A percentile compares a stretch with the other conserved stretches of the same genome.
Conservation (phyloP, 2,888 invertebrate species). For the Adineta ricciae region DNA sequence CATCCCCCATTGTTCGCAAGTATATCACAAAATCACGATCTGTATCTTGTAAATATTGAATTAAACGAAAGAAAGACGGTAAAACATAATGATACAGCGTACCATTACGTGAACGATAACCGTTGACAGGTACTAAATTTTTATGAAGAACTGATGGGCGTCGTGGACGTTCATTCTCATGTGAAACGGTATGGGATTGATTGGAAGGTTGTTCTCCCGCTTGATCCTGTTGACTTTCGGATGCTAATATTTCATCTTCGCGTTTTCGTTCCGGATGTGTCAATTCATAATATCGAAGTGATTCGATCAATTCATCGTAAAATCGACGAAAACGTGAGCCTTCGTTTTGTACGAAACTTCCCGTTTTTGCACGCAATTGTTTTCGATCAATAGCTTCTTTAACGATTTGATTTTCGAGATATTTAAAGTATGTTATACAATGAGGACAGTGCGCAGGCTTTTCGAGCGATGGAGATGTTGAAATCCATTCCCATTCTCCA, state of each 20-base stretch:
- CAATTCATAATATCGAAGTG: slow-evolving; percentile 40
- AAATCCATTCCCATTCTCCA: slow-evolving; percentile 42
- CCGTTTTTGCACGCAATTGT: slow-evolving; percentile 41
- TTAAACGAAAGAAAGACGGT: slow-evolving; percentile 44
- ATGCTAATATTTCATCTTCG: slow-evolving; percentile 38
- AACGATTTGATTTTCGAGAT: slow-evolving; percentile 43
- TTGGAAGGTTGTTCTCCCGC: background rate
- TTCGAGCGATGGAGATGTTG: slow-evolving; percentile 40
- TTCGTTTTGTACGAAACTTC: slow-evolving; percentile 43
- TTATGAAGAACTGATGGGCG: background rate
- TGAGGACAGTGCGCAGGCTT: slow-evolving; percentile 38
- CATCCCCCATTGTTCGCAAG: slow-evolving; percentile 46
- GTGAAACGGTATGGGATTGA: too few relatives aligned
- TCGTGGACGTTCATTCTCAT: background rate
- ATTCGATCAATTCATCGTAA: slow-evolving; percentile 41
- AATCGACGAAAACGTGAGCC: slow-evolving; percentile 41
- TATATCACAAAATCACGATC: slow-evolving; percentile 43
- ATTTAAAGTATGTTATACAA: slow-evolving; percentile 44
- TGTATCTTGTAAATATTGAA: slow-evolving; percentile 39
- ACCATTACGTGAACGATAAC: slow-evolving; percentile 18
- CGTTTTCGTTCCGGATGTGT: slow-evolving; percentile 27
- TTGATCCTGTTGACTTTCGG: slow-evolving; percentile 36
- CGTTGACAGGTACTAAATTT: background rate
- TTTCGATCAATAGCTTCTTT: slow-evolving; percentile 42
- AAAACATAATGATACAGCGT: slow-evolving; percentile 45